Evolutionary conservation across 2,113 vertebrate species (phyloP).

Genomic region (Sinocyclocheilus rhinocerous): DNA sequence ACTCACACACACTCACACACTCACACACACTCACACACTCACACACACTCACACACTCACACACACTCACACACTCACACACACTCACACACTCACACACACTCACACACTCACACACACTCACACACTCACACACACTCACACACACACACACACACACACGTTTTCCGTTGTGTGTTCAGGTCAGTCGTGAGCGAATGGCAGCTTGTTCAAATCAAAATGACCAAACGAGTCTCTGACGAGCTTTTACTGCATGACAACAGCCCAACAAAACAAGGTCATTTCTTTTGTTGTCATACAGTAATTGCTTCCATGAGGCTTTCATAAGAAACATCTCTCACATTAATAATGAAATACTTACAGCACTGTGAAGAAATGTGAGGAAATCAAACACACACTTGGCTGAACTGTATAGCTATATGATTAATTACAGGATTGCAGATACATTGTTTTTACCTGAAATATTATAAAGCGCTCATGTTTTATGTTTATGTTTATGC

Average conservation of each 20-base stretch:
- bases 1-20: no score
- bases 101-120: no score
- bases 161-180: not conserved
- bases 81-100: no score
- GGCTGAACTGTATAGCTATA: not conserved
- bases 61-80: no score
- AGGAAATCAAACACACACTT: not conserved
- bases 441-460: not conserved
- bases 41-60: no score
- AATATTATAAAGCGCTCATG: not conserved
- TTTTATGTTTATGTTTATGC: no score
- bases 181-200: not conserved
- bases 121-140: no score
- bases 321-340: not conserved
- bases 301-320: slow-evolving; percentile 8
- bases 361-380: not conserved
- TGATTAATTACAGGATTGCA: not conserved
- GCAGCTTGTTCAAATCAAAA: no score
- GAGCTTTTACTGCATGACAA: not conserved
- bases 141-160: no score
- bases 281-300: not conserved
- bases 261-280: not conserved
- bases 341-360: not conserved
- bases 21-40: no score
- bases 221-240: not conserved